Evolutionary conservation across 2,888 invertebrate species (phyloP).

Genomic region (Pardosa pseudoannulata): DNA sequence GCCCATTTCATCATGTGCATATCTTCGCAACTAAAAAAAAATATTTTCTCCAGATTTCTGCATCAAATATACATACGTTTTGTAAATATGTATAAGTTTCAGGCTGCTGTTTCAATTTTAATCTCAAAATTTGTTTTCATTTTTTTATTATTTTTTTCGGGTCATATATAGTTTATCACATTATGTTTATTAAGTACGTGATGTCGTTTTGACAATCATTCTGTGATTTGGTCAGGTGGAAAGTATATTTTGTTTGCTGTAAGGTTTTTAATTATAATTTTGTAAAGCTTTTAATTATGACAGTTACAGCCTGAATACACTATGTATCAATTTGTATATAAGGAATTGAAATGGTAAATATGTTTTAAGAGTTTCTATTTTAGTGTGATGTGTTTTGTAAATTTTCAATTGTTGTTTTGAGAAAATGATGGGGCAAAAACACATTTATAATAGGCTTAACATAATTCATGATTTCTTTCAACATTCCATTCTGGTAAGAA

Average conservation of each 20-base stretch:
- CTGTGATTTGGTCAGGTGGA: slow-evolving; percentile 9
- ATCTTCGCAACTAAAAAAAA: background rate
- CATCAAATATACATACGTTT: background rate
- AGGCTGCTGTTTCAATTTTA: background rate
- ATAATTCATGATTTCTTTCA: background rate
- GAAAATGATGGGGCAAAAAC: background rate
- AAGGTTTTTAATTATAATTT: background rate
- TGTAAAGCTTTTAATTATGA: background rate
- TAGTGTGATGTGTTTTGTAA: slow-evolving; percentile 60
- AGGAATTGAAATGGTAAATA: slow-evolving; percentile 36
- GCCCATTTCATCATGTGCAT: background rate
- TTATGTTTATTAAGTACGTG: background rate
- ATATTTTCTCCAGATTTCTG: background rate
- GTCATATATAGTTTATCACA: no score
- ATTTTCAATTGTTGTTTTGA: slow-evolving; percentile 51
- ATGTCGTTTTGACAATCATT: slow-evolving; percentile 43
- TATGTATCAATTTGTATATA: slow-evolving; percentile 58
- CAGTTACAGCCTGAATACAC: slow-evolving; percentile 25
- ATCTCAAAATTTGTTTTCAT: background rate
- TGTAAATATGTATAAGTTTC: slow-evolving; percentile 16
- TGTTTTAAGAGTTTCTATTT: slow-evolving; percentile 64
- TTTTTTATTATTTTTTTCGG: slow-evolving; percentile 20
- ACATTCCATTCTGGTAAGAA: background rate
- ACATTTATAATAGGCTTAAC: background rate
- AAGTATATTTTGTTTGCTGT: background rate